These are phyloP conservation scores for Caenorhabditis plicata DNA, from an alignment of 2,888 invertebrate species.

Conservation along the genomic window DNA sequence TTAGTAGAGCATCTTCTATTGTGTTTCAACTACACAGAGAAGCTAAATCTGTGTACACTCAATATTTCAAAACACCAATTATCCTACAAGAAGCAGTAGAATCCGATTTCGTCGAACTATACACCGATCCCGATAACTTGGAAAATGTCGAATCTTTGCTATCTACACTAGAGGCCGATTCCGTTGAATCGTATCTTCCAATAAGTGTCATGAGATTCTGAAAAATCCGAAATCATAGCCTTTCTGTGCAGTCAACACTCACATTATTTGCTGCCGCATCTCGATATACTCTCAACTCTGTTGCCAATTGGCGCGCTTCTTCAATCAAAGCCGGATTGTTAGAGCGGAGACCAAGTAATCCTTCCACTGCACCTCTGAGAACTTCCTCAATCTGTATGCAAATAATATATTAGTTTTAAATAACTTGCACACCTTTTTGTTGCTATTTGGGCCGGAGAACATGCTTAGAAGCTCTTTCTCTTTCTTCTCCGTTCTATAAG, in stretches of 20 bases:
- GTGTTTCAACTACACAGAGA: too few relatives aligned
- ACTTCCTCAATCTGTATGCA: constrained; percentile 9
- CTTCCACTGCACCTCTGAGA: constrained; percentile 26
- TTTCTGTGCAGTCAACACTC: background rate
- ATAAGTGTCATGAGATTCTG: background rate
- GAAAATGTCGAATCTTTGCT: too few relatives aligned
- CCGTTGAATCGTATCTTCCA: too few relatives aligned
- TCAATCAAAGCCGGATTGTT: constrained; percentile 9
- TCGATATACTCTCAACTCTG: constrained; percentile 18
- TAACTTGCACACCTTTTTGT: background rate
- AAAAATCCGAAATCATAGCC: background rate
- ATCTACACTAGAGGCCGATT: too few relatives aligned
- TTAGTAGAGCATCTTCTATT: too few relatives aligned
- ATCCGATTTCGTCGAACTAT: too few relatives aligned
- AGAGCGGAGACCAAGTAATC: constrained; percentile 12
- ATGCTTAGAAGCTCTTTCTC: constrained; percentile 3
- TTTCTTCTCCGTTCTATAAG: constrained; percentile 13
- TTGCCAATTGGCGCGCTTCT: constrained; percentile 16
- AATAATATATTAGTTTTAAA: background rate
- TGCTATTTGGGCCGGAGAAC: background rate
- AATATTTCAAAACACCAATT: too few relatives aligned
- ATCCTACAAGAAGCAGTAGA: too few relatives aligned
- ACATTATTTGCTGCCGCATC: constrained; percentile 20
- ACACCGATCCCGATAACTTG: too few relatives aligned
- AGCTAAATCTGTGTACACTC: too few relatives aligned